Evolutionary conservation across 2,888 invertebrate genomes (phyloP).

Genomic region (Ochropleura leucogaster): DNA sequence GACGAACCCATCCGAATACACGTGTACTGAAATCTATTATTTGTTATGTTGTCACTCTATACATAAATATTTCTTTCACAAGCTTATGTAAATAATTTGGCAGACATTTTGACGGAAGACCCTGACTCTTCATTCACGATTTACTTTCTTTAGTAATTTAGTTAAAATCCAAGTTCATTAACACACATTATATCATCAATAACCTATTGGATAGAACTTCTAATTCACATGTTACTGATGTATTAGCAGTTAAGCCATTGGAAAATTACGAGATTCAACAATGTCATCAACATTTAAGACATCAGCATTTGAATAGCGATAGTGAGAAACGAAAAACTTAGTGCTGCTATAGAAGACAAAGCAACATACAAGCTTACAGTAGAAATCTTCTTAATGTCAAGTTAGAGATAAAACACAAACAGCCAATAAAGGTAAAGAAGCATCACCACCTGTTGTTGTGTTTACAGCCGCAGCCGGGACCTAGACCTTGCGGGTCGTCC

Average conservation of each 20-base stretch:
- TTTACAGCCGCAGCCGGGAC: constrained; percentile 50
- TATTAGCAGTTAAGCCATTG: constrained; percentile 17
- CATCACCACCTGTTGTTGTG: constrained; percentile 62
- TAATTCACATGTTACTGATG: neutral
- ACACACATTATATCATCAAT: neutral
- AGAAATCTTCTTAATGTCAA: neutral
- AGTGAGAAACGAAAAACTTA: neutral
- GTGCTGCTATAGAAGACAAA: neutral
- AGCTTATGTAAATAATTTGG: constrained; percentile 38
- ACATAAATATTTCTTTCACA: constrained; percentile 29
- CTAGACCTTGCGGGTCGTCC: constrained; percentile 67
- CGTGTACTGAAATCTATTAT: constrained; percentile 5
- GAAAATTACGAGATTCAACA: constrained; percentile 15
- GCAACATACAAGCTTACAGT: neutral
- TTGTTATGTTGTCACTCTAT: constrained; percentile 37
- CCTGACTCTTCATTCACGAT: constrained; percentile 16
- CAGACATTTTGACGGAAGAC: constrained; percentile 27
- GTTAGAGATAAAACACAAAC: neutral
- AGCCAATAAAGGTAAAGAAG: constrained; percentile 22
- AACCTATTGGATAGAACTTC: neutral
- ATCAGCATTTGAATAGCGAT: constrained; percentile 10
- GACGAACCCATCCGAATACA: neutral
- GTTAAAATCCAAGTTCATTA: neutral
- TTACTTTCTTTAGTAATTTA: neutral
- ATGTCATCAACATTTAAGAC: constrained; percentile 17